Conservation (phyloP, 2,113 vertebrate genomes). For the Etheostoma cragini region DNA sequence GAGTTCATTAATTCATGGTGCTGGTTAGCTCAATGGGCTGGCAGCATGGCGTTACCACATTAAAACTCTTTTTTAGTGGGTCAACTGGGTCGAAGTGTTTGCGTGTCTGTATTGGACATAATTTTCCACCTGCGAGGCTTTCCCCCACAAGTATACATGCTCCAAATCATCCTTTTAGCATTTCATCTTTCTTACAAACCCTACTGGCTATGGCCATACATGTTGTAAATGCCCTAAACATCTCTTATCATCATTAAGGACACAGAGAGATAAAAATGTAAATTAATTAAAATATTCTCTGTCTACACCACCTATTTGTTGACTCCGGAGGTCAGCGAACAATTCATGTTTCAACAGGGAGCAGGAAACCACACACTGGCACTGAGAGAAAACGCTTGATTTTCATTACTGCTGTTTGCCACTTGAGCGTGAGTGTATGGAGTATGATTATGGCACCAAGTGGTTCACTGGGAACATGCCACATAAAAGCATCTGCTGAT, state of each 20-base stretch:
- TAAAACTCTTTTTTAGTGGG: slow-evolving; percentile 51
- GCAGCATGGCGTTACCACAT: slow-evolving; percentile 59
- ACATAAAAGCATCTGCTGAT: slow-evolving; percentile 63
- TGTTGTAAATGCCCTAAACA: background rate
- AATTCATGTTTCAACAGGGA: slow-evolving; percentile 45
- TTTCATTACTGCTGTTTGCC: slow-evolving; percentile 56
- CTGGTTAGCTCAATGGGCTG: slow-evolving; percentile 43
- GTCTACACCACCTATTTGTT: background rate
- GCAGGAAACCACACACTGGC: slow-evolving; percentile 21
- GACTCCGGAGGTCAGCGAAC: slow-evolving; percentile 40
- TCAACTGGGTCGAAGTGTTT: slow-evolving; percentile 18
- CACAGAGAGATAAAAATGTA: background rate
- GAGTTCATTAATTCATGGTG: slow-evolving; percentile 41
- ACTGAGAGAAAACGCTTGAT: slow-evolving; percentile 54
- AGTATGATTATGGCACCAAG: slow-evolving; percentile 54
- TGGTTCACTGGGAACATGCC: slow-evolving; percentile 43
- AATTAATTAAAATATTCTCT: background rate
- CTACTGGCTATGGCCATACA: background rate
- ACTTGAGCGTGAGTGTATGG: slow-evolving; percentile 55
- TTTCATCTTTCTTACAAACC: background rate
- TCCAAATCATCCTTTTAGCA: background rate
- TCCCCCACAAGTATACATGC: background rate
- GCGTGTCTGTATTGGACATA: slow-evolving; percentile 9
- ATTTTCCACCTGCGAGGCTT: background rate
- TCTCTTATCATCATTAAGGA: background rate